These are phyloP conservation scores for Spea multiplicata DNA, from an alignment of 2,113 vertebrate genomes.

Conservation along the genomic window DNA sequence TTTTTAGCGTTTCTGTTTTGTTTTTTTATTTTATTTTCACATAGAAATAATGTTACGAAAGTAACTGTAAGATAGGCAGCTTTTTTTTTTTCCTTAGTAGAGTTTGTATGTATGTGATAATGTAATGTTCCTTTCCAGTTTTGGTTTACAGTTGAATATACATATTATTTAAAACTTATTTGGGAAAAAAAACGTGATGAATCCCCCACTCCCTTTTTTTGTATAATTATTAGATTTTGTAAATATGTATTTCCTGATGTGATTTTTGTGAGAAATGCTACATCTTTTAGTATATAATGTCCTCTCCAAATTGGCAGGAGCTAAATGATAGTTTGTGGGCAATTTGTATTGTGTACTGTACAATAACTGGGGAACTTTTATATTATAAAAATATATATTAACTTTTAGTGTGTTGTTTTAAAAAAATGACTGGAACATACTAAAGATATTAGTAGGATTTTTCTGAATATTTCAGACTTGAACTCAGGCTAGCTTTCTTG, in stretches of 20 bases:
- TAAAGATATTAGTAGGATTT: conserved; percentile 85
- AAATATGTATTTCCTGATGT: conserved; percentile 86
- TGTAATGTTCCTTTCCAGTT: conserved; percentile 84
- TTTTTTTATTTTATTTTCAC: conserved; percentile 64
- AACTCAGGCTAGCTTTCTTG: conserved; percentile 87
- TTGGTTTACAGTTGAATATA: conserved; percentile 81
- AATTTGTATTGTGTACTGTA: conserved; percentile 85
- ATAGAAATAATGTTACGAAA: conserved; percentile 75
- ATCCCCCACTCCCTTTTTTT: conserved; percentile 62
- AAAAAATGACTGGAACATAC: conserved; percentile 83
- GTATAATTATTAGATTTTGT: conserved; percentile 86
- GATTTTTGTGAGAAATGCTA: conserved; percentile 86
- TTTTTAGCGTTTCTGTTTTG: conserved; percentile 52
- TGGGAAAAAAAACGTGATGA: conserved; percentile 78
- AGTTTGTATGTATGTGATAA: conserved; percentile 80
- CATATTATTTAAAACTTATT: conserved; percentile 84
- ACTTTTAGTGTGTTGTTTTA: conserved; percentile 87
- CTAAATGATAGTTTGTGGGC: conserved; percentile 82
- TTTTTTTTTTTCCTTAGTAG: conserved; percentile 67
- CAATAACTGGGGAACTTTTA: conserved; percentile 82
- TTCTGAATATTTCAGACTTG: conserved; percentile 89
- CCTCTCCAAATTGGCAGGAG: conserved; percentile 79
- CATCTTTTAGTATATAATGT: conserved; percentile 85
- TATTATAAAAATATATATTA: conserved; percentile 87
- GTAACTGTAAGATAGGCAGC: conserved; percentile 70